These are phyloP conservation scores for Remorina albescens DNA, from an alignment of 2,797 vertebrate genomes.

Conservation along the genomic window DNA sequence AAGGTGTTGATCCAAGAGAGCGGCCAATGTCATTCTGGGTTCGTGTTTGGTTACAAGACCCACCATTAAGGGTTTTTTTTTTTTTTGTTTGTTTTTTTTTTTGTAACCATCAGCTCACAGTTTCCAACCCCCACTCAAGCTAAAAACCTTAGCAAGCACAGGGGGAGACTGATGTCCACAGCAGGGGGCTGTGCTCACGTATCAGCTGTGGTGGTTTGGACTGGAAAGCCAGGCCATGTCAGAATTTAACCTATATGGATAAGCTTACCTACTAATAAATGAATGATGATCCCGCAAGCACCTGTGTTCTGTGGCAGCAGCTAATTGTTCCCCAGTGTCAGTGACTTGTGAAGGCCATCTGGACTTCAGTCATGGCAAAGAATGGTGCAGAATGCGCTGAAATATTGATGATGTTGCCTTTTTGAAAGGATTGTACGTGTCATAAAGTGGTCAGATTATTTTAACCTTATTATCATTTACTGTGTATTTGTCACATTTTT, in stretches of 20 bases:
- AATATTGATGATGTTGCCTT: conserved; percentile 59
- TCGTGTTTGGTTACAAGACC: conserved; percentile 38
- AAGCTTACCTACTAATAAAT: conserved; percentile 70
- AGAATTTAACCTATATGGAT: conserved; percentile 57
- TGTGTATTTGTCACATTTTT: background rate
- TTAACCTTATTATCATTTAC: background rate
- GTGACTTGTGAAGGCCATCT: conserved; percentile 65
- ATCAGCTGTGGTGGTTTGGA: conserved; percentile 35
- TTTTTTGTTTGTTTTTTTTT: conserved; percentile 22
- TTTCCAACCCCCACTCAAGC: conserved; percentile 5
- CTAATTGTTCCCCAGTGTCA: conserved; percentile 49
- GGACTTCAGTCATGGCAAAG: conserved; percentile 50
- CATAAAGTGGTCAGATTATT: background rate
- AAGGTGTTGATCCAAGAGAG: conserved; percentile 39
- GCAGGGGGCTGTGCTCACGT: conserved; percentile 42
- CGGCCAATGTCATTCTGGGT: background rate
- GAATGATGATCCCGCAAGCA: conserved; percentile 56
- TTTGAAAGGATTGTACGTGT: conserved; percentile 30
- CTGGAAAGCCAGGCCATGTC: conserved; percentile 21
- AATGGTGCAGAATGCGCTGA: conserved; percentile 35
- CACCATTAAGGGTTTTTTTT: background rate
- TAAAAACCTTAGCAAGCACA: conserved; percentile 18
- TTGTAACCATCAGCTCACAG: conserved; percentile 25
- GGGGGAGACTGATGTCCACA: conserved; percentile 25
- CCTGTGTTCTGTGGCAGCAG: conserved; percentile 45